These are phyloP conservation scores for Rhynchopsitta pachyrhyncha DNA, from an alignment of 2,113 vertebrate genomes.

Conservation along the genomic window DNA sequence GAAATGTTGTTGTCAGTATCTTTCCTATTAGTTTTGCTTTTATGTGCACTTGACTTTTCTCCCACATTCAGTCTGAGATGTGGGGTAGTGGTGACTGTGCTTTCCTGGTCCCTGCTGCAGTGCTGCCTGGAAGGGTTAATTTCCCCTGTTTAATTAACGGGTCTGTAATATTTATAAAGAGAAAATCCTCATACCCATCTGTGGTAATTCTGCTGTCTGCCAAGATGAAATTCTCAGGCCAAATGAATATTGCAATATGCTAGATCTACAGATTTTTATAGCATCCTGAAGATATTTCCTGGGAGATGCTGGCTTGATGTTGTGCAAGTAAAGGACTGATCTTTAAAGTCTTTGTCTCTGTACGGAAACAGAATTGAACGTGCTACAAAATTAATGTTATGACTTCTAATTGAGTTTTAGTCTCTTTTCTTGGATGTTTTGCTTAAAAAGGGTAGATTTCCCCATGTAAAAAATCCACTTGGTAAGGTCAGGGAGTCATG, in stretches of 20 bases:
- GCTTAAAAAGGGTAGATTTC: not conserved
- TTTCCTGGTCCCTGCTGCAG: not conserved
- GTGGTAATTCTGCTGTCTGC: not conserved
- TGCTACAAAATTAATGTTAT: not conserved
- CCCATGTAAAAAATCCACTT: not conserved
- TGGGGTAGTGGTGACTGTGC: not conserved
- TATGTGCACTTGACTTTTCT: not conserved
- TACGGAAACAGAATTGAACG: not conserved
- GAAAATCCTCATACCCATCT: slow-evolving; percentile 13
- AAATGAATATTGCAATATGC: slow-evolving; percentile 3
- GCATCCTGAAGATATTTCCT: not conserved
- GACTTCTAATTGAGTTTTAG: not conserved
- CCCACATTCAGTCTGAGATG: not conserved
- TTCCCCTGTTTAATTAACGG: slow-evolving; percentile 18
- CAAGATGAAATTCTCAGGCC: slow-evolving; percentile 3
- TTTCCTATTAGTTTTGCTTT: not conserved
- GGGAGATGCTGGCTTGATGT: not conserved
- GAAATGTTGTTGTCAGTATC: not conserved
- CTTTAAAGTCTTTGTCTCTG: not conserved
- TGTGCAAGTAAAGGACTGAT: not conserved
- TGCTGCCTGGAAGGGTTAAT: not conserved
- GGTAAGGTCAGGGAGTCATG: not conserved
- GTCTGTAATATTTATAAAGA: slow-evolving; percentile 15
- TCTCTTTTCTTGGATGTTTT: not conserved
- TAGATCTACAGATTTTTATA: not conserved